These are phyloP conservation scores for Siniperca knerii DNA, from an alignment of 2,113 vertebrate genomes.

Conservation along the genomic window DNA sequence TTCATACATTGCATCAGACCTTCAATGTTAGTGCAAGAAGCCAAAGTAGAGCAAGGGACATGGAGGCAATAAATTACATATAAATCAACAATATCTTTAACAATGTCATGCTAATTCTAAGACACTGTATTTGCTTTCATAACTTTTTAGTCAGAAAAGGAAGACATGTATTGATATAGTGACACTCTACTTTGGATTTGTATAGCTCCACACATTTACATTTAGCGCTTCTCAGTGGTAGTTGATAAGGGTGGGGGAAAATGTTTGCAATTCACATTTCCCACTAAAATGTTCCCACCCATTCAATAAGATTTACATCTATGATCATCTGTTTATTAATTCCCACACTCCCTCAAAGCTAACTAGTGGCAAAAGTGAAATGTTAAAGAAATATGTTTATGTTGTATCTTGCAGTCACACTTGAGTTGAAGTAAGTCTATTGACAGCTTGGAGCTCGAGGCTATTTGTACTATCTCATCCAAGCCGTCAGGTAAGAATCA, in stretches of 20 bases:
- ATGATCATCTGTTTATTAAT: slow-evolving; percentile 39
- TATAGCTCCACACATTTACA: slow-evolving; percentile 7
- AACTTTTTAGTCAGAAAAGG: background rate
- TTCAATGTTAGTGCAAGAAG: slow-evolving; percentile 40
- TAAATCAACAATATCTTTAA: background rate
- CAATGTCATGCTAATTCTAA: slow-evolving; percentile 15
- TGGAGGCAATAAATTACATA: slow-evolving; percentile 23
- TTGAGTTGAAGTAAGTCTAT: slow-evolving; percentile 44
- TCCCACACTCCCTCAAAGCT: slow-evolving; percentile 44
- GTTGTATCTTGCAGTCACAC: slow-evolving; percentile 34
- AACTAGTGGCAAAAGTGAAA: slow-evolving; percentile 23
- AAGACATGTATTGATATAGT: background rate
- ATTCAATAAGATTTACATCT: slow-evolving; percentile 38
- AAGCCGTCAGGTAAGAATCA: slow-evolving; percentile 68
- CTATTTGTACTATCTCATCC: slow-evolving; percentile 67
- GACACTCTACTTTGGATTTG: background rate
- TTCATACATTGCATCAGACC: slow-evolving; percentile 51
- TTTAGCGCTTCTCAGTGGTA: background rate
- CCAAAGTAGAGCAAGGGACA: slow-evolving; percentile 7
- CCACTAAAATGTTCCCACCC: slow-evolving; percentile 33
- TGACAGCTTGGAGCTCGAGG: slow-evolving; percentile 61
- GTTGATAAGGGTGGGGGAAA: background rate
- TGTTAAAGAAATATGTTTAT: slow-evolving; percentile 46
- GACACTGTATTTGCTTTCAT: background rate
- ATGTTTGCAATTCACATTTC: slow-evolving; percentile 27